phyloP scores from a whole-genome alignment of 2,113 vertebrate species.

The Ictidomys tridecemlineatus region DNA sequence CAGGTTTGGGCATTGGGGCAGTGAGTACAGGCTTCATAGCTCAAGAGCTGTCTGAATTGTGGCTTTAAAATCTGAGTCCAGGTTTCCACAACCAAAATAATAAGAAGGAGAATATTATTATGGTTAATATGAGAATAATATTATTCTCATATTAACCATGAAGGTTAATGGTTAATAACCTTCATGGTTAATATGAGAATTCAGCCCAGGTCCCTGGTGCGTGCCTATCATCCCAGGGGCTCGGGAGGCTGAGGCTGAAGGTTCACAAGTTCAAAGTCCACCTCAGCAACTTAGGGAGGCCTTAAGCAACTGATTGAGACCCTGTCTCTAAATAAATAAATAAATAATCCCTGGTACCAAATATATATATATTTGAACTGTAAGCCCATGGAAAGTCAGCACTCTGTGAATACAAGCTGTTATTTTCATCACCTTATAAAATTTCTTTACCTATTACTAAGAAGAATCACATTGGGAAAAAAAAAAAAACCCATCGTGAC shows the following conservation, averaged over 20 bases:
- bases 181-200: neutral
- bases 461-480: neutral
- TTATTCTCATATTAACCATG: too few relatives aligned
- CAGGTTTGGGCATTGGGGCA: too few relatives aligned
- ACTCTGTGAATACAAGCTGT: neutral
- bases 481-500: neutral
- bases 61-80: neutral
- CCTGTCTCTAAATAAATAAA: too few relatives aligned
- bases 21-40: neutral
- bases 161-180: too few relatives aligned
- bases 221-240: rapidly evolving
- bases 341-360: too few relatives aligned
- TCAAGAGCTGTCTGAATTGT: neutral
- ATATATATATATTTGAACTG: neutral
- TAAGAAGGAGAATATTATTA: neutral
- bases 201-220: neutral
- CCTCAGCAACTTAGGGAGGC: too few relatives aligned
- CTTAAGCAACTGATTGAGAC: too few relatives aligned
- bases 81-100: neutral
- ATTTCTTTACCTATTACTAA: conserved; percentile 24
- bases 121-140: neutral
- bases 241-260: too few relatives aligned
- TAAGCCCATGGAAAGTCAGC: neutral
- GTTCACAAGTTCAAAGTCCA: too few relatives aligned
- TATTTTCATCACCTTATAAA: neutral